Percentiles rank a stretch among this genome's conserved stretches.
Conservation (phyloP, 1,140 invertebrate species). For the Cherax quadricarinatus region DNA sequence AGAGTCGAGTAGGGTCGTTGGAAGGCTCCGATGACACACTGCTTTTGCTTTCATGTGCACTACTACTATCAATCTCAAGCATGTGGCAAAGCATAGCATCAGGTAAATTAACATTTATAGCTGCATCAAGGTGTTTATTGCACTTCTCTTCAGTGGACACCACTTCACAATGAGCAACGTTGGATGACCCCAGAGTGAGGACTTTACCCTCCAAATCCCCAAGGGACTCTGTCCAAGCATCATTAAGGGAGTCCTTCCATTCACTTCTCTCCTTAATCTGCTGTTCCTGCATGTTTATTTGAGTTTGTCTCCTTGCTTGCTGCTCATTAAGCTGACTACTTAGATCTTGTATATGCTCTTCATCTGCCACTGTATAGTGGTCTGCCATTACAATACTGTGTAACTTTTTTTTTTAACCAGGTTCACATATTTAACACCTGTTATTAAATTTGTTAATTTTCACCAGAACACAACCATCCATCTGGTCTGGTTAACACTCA, state of each 20-base stretch:
- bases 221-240: slow-evolving; percentile 40
- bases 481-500: not conserved
- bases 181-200: not conserved
- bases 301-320: not conserved
- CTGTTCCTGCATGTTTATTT: not conserved
- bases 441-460: not conserved
- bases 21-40: not conserved
- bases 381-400: too few relatives aligned
- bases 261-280: not conserved
- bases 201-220: slow-evolving; percentile 7
- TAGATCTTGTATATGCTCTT: not conserved
- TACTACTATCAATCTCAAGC: not conserved
- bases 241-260: slow-evolving; percentile 19
- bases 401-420: too few relatives aligned
- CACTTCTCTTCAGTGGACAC: not conserved
- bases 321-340: not conserved
- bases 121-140: not conserved
- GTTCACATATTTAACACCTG: not conserved
- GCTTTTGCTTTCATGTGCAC: not conserved
- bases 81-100: not conserved
- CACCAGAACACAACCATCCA: not conserved
- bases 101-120: too few relatives aligned
- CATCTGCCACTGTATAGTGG: too few relatives aligned
- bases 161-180: not conserved
- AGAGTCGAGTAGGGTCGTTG: not conserved